Evolutionary conservation across 2,888 invertebrate species (phyloP), one percentile per base, ranked within the genome.

Genomic region (Pocota personata): DNA sequence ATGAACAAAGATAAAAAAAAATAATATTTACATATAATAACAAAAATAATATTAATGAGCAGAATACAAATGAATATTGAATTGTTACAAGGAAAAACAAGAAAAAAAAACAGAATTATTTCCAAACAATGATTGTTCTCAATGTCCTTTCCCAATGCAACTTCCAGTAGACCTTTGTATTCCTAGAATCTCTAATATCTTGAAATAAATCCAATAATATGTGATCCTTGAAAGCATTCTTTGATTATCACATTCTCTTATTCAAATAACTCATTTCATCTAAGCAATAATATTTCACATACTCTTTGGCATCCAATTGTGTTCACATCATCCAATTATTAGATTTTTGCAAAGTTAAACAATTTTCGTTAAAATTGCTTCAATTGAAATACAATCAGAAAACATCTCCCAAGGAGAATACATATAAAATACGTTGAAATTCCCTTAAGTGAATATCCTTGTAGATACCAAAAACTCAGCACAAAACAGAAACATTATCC

Each of bases 311-410:
- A 14, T 16, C 19, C 43, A 40, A 32, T 72, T 48, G 35, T 30
- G 24, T 50, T 35, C 3, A 16, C 14, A 40, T 40, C 76, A 67
- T 67, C 30, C 30, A 67, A 67, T 77, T 77, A 66, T 16, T 21
- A 30, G 35, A 35, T 16, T 43, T 35, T 12, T 27, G 30, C 21
- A 37, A 60, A 60, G n/a, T 40, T 16, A 40, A 60, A 50, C 19
- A 58, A 62, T 46, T 77, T 60, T 30, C 30, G 12, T 48, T 19
- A 19, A 60, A 77, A 67, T 58, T 69, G 58, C 50, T 67, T 60
- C 77, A 77, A 77, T 60, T 77, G 77, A 67, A 67, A 58, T 67
- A 67, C 77, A 77, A 77, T 77, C 67, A 40, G 6, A 37, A 12
- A 50, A 43, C 50, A 32, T 24, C 14, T 35, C 27, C 16, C 43